Evolutionary conservation across 35 echinoderm and acorn worm genomes (phyloP).

Genomic region (Acanthaster planci): DNA sequence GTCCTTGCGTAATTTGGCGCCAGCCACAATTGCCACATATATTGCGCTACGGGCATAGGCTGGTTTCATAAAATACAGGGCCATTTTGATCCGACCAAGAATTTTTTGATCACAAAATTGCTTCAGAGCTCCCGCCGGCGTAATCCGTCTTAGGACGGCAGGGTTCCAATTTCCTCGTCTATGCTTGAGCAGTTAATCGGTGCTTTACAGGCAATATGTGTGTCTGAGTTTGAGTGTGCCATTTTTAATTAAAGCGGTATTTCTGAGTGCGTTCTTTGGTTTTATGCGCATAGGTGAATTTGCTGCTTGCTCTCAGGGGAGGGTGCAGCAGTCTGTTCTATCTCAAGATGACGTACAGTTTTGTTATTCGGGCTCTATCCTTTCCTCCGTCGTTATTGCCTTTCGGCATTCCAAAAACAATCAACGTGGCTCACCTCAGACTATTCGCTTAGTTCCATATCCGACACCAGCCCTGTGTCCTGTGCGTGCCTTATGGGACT

Average conservation of each 20-base stretch:
- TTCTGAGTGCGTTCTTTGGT: conserved; percentile 28
- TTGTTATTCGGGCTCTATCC: not conserved
- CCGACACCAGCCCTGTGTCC: not conserved
- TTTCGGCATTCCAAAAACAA: conserved; percentile 21
- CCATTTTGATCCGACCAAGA: not conserved
- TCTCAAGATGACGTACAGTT: not conserved
- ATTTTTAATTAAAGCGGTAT: conserved; percentile 25
- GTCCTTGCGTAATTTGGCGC: not conserved
- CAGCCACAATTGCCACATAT: conserved; percentile 22
- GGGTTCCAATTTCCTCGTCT: conserved; percentile 6
- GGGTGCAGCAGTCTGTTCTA: not conserved
- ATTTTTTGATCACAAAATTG: conserved; percentile 22
- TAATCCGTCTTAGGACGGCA: not conserved
- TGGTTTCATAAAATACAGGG: not conserved
- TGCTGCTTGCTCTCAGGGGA: not conserved
- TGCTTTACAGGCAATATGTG: not conserved
- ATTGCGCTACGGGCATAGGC: not conserved
- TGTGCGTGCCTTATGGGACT: not conserved
- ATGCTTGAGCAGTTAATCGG: not conserved
- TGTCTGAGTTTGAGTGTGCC: not conserved
- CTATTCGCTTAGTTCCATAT: not conserved
- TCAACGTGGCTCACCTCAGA: not conserved
- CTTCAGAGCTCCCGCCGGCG: not conserved
- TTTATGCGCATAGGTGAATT: conserved; percentile 23
- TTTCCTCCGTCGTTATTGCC: not conserved